Base-by-base conservation (phyloP, 2,113 vertebrate genomes). In the Halichoerus grypus region DNA sequence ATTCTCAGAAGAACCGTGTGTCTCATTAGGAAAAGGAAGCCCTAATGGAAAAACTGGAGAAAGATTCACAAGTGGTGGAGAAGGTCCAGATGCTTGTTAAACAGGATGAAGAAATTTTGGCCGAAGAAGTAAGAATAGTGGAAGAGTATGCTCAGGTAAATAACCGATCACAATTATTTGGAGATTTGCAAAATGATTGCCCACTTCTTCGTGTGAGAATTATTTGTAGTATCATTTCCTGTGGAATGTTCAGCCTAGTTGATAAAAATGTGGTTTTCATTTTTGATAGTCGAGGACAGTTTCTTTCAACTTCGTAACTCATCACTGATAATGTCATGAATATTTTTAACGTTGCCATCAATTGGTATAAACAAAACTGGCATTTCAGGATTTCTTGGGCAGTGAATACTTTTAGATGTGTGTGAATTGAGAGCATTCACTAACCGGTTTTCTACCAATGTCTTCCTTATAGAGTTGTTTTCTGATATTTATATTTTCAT, bases 141-240 rank as follows among this genome's bases (percentile, higher is more conserved):
- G 97, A 98, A 96, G 98, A 98, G 0, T 98, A 98, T 15, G 98
- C 98, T 26, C 91, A 97, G 98, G 98, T 98, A 96, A 85, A 4
- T 31, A 26, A 31, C 49, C 55, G 63, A 0, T 0, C 31, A 36
- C 88, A 61, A 3, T 46, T 31, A 71, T 53, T 79, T 80, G 61
- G 55, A 49, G 42, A 16, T 91, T 81, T 71, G 55, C 69, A 88
- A 39, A 76, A 55, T 42, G 12, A 51, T 21, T 63, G 26, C 79
- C 14, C 11, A n/a, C 42, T 61, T 71, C 15, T 21, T 67, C 36
- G 15, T 77, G 33, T 42, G 42, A 4, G 55, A 65, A 49, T 67
- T 21, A 57, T 67, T 69, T 95, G 10, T 77, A 31, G 65, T 26
- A 36, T 61, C 74, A 59, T 82, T 77, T 53, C 9, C 7, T 51